These are phyloP conservation scores for Sparidentex hasta DNA, from an alignment of 2,797 vertebrate species.

Conservation along the genomic window DNA sequence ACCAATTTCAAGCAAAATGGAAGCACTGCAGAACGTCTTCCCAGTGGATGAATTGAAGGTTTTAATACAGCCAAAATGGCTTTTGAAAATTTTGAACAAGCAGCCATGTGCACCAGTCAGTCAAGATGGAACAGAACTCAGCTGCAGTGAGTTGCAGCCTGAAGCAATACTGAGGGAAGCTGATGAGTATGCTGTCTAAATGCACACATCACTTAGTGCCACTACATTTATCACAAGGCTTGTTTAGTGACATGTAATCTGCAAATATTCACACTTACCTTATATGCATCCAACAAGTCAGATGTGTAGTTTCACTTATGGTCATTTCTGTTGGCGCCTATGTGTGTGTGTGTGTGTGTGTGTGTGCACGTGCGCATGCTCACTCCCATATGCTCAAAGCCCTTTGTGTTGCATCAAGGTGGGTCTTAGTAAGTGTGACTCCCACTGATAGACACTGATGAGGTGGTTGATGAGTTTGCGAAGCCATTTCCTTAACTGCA, in stretches of 20 bases:
- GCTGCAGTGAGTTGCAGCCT: slow-evolving; percentile 51
- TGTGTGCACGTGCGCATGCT: background rate
- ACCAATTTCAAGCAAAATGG: slow-evolving; percentile 4
- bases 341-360: slow-evolving; percentile 8
- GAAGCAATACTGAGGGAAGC: slow-evolving; percentile 34
- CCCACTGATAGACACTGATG: slow-evolving; percentile 62
- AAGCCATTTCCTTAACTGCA: slow-evolving; percentile 53
- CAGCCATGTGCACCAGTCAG: slow-evolving; percentile 16
- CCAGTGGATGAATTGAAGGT: background rate
- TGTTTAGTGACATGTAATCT: slow-evolving; percentile 64
- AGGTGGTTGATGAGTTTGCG: slow-evolving; percentile 64
- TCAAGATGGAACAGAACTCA: slow-evolving; percentile 39
- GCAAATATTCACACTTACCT: slow-evolving; percentile 35
- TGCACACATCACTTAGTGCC: slow-evolving; percentile 63
- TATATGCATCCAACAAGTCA: slow-evolving; percentile 31
- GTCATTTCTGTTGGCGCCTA: slow-evolving; percentile 23
- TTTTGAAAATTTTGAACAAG: background rate
- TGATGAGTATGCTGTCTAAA: slow-evolving; percentile 45
- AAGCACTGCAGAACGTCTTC: background rate
- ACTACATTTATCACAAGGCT: slow-evolving; percentile 60
- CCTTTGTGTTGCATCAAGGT: slow-evolving; percentile 40
- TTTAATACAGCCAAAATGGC: background rate
- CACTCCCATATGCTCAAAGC: background rate
- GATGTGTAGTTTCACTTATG: slow-evolving; percentile 9
- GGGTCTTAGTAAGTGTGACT: slow-evolving; percentile 55